Evolutionary conservation across 2,113 vertebrate genomes (phyloP).

Genomic region (Anarrhichthys ocellatus): DNA sequence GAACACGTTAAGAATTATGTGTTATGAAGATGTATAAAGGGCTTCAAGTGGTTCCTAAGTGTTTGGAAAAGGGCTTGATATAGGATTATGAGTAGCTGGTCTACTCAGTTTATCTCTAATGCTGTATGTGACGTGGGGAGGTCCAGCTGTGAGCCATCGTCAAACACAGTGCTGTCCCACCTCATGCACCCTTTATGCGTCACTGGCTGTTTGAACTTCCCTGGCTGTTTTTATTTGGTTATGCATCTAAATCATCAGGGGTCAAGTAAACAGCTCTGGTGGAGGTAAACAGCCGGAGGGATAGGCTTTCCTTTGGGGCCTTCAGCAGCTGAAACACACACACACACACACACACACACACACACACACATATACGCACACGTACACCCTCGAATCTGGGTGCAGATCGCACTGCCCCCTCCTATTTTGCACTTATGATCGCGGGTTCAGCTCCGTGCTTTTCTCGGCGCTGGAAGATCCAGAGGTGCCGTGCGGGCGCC

Average conservation of each 20-base stretch:
- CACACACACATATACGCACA: not conserved
- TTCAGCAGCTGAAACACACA: slow-evolving; percentile 53
- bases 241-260: slow-evolving; percentile 83
- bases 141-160: slow-evolving; percentile 80
- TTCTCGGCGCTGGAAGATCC: slow-evolving; percentile 34
- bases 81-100: slow-evolving; percentile 48
- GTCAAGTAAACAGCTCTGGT: slow-evolving; percentile 81
- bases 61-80: slow-evolving; percentile 50
- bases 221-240: slow-evolving; percentile 80
- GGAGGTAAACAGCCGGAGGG: slow-evolving; percentile 81
- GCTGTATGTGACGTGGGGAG: slow-evolving; percentile 64
- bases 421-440: slow-evolving; percentile 44
- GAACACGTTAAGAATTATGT: slow-evolving; percentile 44
- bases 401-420: slow-evolving; percentile 38
- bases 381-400: slow-evolving; percentile 34
- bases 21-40: slow-evolving; percentile 37
- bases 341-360: slow-evolving; percentile 30
- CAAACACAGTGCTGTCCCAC: slow-evolving; percentile 71
- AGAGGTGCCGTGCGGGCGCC: slow-evolving; percentile 16
- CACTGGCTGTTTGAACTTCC: slow-evolving; percentile 79
- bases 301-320: slow-evolving; percentile 76
- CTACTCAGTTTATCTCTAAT: slow-evolving; percentile 32
- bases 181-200: slow-evolving; percentile 75
- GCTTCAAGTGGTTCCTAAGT: slow-evolving; percentile 44
- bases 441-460: slow-evolving; percentile 27